Conservation (phyloP, 2,113 vertebrate species). For the Mirounga angustirostris region DNA sequence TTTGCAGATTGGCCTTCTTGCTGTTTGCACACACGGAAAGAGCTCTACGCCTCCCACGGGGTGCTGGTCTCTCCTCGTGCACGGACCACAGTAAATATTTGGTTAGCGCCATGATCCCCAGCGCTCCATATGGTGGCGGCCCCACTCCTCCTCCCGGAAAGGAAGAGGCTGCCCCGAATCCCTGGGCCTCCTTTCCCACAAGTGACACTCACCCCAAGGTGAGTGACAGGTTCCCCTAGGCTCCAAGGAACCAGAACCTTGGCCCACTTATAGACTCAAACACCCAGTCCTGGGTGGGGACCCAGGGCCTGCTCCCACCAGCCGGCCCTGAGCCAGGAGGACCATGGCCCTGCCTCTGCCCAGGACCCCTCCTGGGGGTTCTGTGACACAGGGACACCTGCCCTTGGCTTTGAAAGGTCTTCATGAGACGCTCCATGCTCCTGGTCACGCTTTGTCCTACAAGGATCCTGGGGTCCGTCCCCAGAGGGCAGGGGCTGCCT, state of each 20-base stretch:
- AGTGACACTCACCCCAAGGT: too few relatives aligned
- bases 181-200: background rate
- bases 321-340: background rate
- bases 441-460: background rate
- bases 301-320: background rate
- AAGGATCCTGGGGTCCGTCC: background rate
- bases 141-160: background rate
- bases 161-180: background rate
- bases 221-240: background rate
- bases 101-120: background rate
- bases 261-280: too few relatives aligned
- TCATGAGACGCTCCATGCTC: rapidly evolving
- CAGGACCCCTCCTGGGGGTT: background rate
- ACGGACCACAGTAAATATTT: background rate
- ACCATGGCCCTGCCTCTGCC: rapidly evolving
- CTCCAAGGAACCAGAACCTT: background rate
- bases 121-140: background rate
- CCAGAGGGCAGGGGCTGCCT: background rate
- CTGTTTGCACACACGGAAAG: background rate
- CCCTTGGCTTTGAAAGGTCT: background rate
- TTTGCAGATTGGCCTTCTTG: background rate
- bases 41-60: background rate
- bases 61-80: background rate
- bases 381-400: background rate
- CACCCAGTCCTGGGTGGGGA: background rate